Evolutionary conservation across 2,888 invertebrate genomes (phyloP).

Genomic region (Frankliniella intonsa): DNA sequence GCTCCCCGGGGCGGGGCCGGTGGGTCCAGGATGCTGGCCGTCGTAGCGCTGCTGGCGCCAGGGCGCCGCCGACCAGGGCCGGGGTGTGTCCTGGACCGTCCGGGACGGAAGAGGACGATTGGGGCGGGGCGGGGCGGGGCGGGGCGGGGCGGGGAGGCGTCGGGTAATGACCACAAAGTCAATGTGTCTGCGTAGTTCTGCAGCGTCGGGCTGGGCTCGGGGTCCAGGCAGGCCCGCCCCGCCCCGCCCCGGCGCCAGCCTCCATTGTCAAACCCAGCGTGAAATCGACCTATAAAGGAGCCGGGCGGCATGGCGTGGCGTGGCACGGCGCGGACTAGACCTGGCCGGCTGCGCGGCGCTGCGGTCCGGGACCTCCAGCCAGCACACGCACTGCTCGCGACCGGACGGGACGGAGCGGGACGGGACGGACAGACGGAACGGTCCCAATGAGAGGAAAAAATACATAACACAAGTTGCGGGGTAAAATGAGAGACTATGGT

Average conservation of each 20-base stretch:
- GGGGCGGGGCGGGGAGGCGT: background rate
- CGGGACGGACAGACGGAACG: background rate
- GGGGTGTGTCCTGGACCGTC: background rate
- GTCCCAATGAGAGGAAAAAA: too few species aligned
- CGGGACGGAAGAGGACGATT: background rate
- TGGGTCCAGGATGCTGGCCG: too few species aligned
- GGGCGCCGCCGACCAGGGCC: background rate
- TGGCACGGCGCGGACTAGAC: background rate
- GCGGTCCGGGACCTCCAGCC: background rate
- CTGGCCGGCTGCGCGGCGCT: background rate
- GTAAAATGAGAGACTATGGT: background rate
- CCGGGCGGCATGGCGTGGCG: background rate
- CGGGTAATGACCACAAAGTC: too few species aligned
- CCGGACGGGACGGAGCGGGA: background rate
- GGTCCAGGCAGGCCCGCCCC: background rate
- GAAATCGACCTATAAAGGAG: conserved; percentile 19
- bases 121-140: background rate
- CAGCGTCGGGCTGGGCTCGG: background rate
- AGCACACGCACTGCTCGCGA: background rate
- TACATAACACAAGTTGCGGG: background rate
- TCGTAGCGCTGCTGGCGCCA: background rate
- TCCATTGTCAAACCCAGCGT: conserved; percentile 18
- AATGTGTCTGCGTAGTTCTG: background rate
- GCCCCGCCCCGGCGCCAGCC: background rate
- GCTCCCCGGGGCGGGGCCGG: too few species aligned